Percentiles rank a stretch among this genome's conserved stretches.
Evolutionary conservation across 2,797 vertebrate species (phyloP).

Genomic region (Lacerta bilineata): DNA sequence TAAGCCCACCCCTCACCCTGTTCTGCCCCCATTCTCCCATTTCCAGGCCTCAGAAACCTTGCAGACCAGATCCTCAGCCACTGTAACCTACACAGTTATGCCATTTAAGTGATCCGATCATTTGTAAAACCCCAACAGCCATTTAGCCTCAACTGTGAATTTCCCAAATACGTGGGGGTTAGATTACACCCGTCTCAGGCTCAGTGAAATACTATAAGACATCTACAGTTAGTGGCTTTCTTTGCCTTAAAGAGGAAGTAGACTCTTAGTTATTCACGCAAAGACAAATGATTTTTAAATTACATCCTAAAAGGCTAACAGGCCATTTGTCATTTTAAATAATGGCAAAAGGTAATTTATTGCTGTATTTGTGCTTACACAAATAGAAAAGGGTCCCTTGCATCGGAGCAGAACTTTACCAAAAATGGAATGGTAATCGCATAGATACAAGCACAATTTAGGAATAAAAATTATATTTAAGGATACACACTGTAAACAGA

Average conservation of each 20-base stretch:
- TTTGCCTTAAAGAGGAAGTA: conserved; percentile 63
- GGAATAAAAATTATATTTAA: conserved; percentile 11
- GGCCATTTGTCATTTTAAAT: conserved; percentile 78
- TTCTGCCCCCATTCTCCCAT: background rate
- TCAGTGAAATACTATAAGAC: conserved; percentile 4
- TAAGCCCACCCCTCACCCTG: too few species aligned
- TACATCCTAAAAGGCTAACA: conserved; percentile 76
- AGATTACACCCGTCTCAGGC: conserved; percentile 48
- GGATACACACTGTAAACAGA: background rate
- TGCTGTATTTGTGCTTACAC: conserved; percentile 46
- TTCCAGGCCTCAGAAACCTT: background rate
- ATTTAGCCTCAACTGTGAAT: conserved; percentile 30
- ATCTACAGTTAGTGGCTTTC: conserved; percentile 54
- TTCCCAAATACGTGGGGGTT: conserved; percentile 10
- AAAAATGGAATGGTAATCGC: conserved; percentile 7
- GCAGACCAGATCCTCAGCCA: background rate
- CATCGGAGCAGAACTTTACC: conserved; percentile 52
- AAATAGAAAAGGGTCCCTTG: conserved; percentile 67
- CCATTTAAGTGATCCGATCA: conserved; percentile 3
- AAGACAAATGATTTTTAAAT: conserved; percentile 82
- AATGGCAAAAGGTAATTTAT: conserved; percentile 77
- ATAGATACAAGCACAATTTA: background rate
- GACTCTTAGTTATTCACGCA: conserved; percentile 69
- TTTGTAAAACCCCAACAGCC: conserved; percentile 32
- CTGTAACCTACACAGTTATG: background rate